Evolutionary conservation across 2,113 vertebrate species (phyloP).

Genomic region (Xenopus tropicalis): DNA sequence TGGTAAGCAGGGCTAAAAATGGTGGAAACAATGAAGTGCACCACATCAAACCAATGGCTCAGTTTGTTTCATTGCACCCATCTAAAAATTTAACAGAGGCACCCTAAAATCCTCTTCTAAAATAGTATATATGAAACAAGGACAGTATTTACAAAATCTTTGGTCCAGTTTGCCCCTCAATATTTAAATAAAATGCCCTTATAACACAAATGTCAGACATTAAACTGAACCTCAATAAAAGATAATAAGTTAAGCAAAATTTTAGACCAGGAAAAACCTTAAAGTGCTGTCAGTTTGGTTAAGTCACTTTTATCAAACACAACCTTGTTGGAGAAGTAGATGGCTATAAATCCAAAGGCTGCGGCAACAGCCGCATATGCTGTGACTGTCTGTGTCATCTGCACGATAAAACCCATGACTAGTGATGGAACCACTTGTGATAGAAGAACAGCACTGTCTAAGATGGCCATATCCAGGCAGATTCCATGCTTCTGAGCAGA

Average conservation of each 20-base stretch:
- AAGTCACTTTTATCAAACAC: constrained; percentile 76
- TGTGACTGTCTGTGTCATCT: constrained; percentile 73
- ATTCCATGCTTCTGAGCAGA: constrained; percentile 60
- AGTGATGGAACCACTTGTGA: constrained; percentile 82
- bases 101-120: too few species aligned
- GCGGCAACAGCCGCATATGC: constrained; percentile 77
- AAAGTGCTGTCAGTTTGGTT: constrained; percentile 55
- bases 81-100: too few species aligned
- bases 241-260: background rate
- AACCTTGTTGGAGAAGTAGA: constrained; percentile 75
- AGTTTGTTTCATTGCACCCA: too few species aligned
- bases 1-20: too few species aligned
- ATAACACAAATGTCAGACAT: too few species aligned
- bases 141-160: too few species aligned
- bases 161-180: too few species aligned
- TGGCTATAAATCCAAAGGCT: constrained; percentile 70
- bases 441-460: constrained; percentile 83
- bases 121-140: too few species aligned
- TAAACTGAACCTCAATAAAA: too few species aligned
- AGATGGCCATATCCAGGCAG: constrained; percentile 80
- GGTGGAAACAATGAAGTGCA: too few species aligned
- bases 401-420: constrained; percentile 76
- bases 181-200: too few species aligned
- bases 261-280: background rate
- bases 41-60: too few species aligned